Percentiles rank a stretch among this genome's conserved stretches.
Conservation (phyloP, 30 jellyfish, hydroid and myxozoan species). For the Aurelia sp. region DNA sequence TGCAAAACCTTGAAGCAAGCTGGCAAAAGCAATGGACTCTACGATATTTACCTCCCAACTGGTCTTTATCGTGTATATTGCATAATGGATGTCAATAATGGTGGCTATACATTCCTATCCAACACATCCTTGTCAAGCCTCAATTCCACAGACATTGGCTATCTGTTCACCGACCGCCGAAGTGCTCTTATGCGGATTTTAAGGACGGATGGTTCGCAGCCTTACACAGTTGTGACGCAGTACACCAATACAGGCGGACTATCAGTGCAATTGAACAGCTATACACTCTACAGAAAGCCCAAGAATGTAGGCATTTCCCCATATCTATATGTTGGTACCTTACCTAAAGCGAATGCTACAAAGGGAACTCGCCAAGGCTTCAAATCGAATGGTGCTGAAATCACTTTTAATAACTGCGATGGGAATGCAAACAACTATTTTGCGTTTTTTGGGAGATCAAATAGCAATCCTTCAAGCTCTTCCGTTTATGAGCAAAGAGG, state of each 20-base stretch:
- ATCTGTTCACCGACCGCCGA: conserved; percentile 24
- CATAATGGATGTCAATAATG: conserved; percentile 58
- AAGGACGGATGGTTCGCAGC: conserved; percentile 52
- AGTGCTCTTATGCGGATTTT: conserved; percentile 44
- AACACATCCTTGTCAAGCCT: conserved; percentile 14
- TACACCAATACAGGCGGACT: conserved; percentile 23
- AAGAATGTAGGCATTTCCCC: conserved; percentile 15
- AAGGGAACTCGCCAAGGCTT: conserved; percentile 20
- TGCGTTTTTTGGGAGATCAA: conserved; percentile 22
- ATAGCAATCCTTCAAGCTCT: neutral
- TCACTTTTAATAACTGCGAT: conserved; percentile 41
- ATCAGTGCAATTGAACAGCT: conserved; percentile 23
- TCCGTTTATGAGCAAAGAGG: conserved; percentile 18
- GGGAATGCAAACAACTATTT: conserved; percentile 24
- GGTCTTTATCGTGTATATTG: conserved; percentile 46
- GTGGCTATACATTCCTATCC: conserved; percentile 66
- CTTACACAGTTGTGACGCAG: conserved; percentile 52
- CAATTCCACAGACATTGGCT: conserved; percentile 29
- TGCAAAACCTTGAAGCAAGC: conserved; percentile 31
- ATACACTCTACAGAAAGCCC: conserved; percentile 28
- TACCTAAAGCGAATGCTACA: conserved; percentile 6
- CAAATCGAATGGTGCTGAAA: conserved; percentile 14
- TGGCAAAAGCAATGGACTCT: conserved; percentile 11
- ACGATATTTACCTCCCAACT: conserved; percentile 31
- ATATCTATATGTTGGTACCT: conserved; percentile 40